phyloP scores from a whole-genome alignment of 2,113 vertebrate genomes.

The Paradisaea rubra region DNA sequence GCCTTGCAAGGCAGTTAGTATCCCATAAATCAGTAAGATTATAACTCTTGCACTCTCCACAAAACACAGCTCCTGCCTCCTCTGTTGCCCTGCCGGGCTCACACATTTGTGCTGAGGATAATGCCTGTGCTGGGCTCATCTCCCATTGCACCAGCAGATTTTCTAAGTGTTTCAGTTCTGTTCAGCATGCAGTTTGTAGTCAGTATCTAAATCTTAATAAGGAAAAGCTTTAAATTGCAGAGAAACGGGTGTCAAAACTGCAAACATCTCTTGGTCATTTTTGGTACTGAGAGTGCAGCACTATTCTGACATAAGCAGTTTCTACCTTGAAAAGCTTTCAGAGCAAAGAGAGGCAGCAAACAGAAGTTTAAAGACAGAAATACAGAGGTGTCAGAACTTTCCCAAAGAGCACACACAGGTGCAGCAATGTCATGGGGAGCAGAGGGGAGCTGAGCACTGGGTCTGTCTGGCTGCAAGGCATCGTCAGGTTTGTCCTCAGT shows the following conservation, averaged over 20 bases:
- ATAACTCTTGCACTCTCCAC: background rate
- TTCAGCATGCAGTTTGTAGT: background rate
- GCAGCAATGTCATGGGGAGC: background rate
- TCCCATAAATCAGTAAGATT: constrained; percentile 27
- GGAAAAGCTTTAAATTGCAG: background rate
- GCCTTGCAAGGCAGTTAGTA: background rate
- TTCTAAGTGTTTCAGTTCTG: background rate
- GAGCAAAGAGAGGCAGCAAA: background rate
- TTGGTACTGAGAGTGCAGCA: background rate
- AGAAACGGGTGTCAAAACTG: background rate
- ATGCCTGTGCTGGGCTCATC: background rate
- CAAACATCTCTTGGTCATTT: background rate
- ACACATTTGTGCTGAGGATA: background rate
- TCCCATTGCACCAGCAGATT: background rate
- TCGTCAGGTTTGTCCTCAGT: background rate
- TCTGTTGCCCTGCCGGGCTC: rapidly evolving
- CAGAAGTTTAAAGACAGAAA: background rate
- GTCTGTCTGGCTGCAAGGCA: rapidly evolving
- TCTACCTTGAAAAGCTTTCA: background rate
- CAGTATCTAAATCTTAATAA: background rate
- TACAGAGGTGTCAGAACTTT: background rate
- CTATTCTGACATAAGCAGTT: background rate
- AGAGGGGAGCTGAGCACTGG: background rate
- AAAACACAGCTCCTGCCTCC: background rate
- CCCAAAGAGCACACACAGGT: background rate